Percentiles rank a stretch among this genome's conserved stretches.
These are phyloP conservation scores for Yoshiicerus persimilis DNA, from an alignment of 1,140 invertebrate genomes.

Conservation along the genomic window DNA sequence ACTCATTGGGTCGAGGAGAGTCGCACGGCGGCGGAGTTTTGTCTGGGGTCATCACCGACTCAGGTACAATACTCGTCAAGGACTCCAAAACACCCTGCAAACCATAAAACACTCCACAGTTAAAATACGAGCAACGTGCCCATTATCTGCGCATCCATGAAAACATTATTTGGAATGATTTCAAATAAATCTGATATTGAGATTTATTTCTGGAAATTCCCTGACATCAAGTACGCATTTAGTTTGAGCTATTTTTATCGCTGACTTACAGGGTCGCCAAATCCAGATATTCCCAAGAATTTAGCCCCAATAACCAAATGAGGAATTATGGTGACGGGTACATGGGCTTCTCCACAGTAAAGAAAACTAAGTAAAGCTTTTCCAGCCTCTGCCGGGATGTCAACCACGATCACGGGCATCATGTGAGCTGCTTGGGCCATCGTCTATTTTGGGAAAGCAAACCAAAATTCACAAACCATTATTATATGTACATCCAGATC, in stretches of 20 bases:
- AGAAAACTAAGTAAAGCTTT: constrained; percentile 49
- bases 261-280: constrained; percentile 49
- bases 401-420: constrained; percentile 49
- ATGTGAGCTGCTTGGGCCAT: constrained; percentile 48
- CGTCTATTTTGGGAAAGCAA: constrained; percentile 44
- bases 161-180: constrained; percentile 9
- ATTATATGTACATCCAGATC: not conserved
- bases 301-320: constrained; percentile 49
- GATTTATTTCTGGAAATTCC: not conserved
- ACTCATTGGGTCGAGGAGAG: constrained; percentile 23
- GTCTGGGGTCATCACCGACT: constrained; percentile 40
- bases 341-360: constrained; percentile 50
- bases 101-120: not conserved
- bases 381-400: constrained; percentile 49
- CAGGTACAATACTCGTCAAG: constrained; percentile 49
- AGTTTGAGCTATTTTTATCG: not conserved
- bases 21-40: constrained; percentile 35
- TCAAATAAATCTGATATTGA: not conserved
- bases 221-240: not conserved
- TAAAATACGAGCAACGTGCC: not conserved
- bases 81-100: constrained; percentile 48
- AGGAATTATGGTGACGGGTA: constrained; percentile 48
- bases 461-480: constrained; percentile 13
- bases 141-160: not conserved
- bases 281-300: constrained; percentile 50